Evolutionary conservation across 2,113 vertebrate genomes (phyloP).

Genomic region (Myotis davidii): DNA sequence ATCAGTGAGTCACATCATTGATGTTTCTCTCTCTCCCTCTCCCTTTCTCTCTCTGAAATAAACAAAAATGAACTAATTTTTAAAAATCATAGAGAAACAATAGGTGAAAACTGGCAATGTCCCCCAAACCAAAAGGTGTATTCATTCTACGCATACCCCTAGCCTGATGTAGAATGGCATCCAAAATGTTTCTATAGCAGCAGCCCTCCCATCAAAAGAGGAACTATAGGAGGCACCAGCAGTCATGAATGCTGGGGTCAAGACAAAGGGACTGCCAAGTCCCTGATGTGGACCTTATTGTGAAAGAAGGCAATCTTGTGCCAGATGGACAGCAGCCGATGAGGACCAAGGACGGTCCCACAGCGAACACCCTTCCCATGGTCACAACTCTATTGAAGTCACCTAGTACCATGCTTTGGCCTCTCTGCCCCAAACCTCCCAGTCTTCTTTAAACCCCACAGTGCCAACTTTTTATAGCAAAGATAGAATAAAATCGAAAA

Average conservation of each 20-base stretch:
- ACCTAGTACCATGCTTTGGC: background rate
- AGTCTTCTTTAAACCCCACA: background rate
- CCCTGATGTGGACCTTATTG: background rate
- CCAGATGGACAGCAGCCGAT: too few relatives aligned
- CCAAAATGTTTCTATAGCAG: background rate
- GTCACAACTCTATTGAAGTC: background rate
- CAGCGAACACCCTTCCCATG: background rate
- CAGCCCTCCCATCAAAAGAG: background rate
- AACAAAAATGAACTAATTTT: too few relatives aligned
- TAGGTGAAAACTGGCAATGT: background rate
- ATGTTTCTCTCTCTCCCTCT: background rate
- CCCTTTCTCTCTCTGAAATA: too few relatives aligned
- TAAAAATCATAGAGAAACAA: too few relatives aligned
- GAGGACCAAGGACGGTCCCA: background rate
- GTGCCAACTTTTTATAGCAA: background rate
- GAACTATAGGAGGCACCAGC: background rate
- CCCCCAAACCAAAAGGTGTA: background rate
- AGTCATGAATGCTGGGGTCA: background rate
- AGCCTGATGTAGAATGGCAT: background rate
- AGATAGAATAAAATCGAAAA: background rate
- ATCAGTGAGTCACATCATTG: too few relatives aligned
- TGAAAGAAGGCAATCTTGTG: background rate
- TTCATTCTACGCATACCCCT: background rate
- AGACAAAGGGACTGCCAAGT: background rate
- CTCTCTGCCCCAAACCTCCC: background rate